phyloP scores from a whole-genome alignment of 1,140 invertebrate species.

The Trissolcus basalis region DNA sequence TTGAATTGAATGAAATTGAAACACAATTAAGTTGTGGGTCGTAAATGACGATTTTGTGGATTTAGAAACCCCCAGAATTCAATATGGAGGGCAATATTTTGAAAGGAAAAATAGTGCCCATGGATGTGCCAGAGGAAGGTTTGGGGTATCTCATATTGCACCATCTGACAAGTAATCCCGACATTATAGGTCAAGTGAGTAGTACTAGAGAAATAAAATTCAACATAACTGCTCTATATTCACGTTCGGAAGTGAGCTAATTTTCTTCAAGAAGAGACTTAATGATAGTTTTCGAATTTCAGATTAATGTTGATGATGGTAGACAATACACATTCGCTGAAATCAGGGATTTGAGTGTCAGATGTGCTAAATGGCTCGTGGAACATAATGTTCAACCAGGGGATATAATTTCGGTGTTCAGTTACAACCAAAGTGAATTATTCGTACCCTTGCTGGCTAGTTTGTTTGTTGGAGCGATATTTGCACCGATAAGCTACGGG shows the following conservation, averaged over 20 bases:
- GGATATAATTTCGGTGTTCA: constrained; percentile 56
- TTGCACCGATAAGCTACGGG: constrained; percentile 27
- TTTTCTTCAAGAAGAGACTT: too few relatives aligned
- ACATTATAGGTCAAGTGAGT: constrained; percentile 50
- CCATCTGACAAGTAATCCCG: constrained; percentile 24
- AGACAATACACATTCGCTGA: constrained; percentile 68
- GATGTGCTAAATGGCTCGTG: constrained; percentile 67
- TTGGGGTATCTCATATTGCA: constrained; percentile 27
- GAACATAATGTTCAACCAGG: constrained; percentile 67
- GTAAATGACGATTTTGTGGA: background rate
- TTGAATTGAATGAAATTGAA: too few relatives aligned
- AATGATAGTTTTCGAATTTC: too few relatives aligned
- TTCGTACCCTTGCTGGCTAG: constrained; percentile 16
- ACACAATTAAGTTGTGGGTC: too few relatives aligned
- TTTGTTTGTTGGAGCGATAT: constrained; percentile 26
- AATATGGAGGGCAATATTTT: constrained; percentile 48
- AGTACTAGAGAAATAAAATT: background rate
- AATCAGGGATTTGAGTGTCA: constrained; percentile 68
- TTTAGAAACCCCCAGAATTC: constrained; percentile 27
- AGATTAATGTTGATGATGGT: too few relatives aligned
- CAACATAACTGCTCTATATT: too few relatives aligned
- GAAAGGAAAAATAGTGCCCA: constrained; percentile 21
- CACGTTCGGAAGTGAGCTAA: too few relatives aligned
- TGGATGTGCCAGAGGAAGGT: constrained; percentile 2
- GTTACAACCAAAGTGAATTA: constrained; percentile 17